A percentile compares a stretch with the other conserved stretches of the same genome.
These are phyloP conservation scores for Squalus acanthias DNA, from an alignment of 2,797 vertebrate genomes.

Conservation along the genomic window DNA sequence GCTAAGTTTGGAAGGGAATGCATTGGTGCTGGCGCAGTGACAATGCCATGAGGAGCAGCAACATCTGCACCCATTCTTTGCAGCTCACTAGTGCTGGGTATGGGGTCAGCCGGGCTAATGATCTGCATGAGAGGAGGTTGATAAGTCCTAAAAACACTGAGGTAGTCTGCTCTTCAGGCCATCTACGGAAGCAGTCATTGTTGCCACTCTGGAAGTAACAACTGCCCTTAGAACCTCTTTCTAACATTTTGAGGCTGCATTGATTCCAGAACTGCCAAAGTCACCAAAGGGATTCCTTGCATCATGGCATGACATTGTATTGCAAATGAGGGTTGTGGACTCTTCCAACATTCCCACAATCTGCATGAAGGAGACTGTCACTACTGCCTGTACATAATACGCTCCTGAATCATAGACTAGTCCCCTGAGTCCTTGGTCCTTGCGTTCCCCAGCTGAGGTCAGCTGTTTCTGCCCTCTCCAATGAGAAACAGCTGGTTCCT, in stretches of 20 bases:
- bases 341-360: background rate
- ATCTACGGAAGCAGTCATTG: background rate
- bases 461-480: background rate
- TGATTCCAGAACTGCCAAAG: background rate
- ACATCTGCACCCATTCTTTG: background rate
- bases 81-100: background rate
- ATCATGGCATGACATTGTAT: background rate
- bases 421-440: background rate
- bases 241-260: background rate
- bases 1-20: background rate
- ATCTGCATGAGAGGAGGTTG: background rate
- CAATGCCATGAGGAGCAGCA: background rate
- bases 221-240: background rate
- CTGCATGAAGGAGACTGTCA: background rate
- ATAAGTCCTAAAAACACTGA: background rate
- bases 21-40: background rate
- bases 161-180: background rate
- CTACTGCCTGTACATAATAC: background rate
- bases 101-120: background rate
- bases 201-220: background rate
- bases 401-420: background rate
- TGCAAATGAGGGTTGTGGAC: background rate
- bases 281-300: background rate
- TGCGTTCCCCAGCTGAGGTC: background rate
- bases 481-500: background rate